These are phyloP conservation scores for Carterocephalus palaemon DNA, from an alignment of 2,888 invertebrate species.

Conservation along the genomic window DNA sequence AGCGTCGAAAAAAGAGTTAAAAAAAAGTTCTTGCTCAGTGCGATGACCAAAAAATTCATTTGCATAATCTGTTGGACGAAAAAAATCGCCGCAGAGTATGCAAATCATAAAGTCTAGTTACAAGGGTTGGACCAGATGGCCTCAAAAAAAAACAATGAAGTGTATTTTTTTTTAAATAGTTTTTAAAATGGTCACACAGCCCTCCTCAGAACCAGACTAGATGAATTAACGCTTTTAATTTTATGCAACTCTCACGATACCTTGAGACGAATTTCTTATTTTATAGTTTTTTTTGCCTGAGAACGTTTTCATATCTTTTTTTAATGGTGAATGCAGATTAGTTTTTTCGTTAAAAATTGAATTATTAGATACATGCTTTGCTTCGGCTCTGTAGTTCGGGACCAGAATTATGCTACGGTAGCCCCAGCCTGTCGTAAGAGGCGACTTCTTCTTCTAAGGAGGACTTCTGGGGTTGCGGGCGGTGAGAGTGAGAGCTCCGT, in stretches of 20 bases:
- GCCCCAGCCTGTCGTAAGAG: too few relatives aligned
- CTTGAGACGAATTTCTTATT: conserved; percentile 43
- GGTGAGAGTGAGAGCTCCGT: too few relatives aligned
- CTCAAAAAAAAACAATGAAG: conserved; percentile 24
- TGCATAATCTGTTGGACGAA: conserved; percentile 66
- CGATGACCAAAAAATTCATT: conserved; percentile 72
- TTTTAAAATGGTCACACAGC: conserved; percentile 63
- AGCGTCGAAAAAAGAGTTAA: conserved; percentile 15
- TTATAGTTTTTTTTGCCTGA: conserved; percentile 32
- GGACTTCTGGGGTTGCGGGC: too few relatives aligned
- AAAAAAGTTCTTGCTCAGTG: conserved; percentile 49
- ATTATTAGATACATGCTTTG: too few relatives aligned
- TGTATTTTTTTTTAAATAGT: conserved; percentile 36
- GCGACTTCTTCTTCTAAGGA: too few relatives aligned
- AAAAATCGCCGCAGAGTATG: conserved; percentile 61
- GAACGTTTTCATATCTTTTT: conserved; percentile 23
- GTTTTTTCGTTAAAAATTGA: conserved; percentile 1
- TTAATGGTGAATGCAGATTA: not conserved
- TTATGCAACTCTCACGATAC: conserved; percentile 66
- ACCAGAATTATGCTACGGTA: too few relatives aligned
- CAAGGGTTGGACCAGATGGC: conserved; percentile 56
- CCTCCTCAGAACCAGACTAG: conserved; percentile 43
- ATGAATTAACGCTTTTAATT: conserved; percentile 50
- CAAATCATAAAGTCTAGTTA: conserved; percentile 13
- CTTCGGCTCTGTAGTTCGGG: too few relatives aligned